A percentile compares a stretch with the other conserved stretches of the same genome.
Conservation (phyloP, 2,888 invertebrate species). For the Zeuzera pyrina region DNA sequence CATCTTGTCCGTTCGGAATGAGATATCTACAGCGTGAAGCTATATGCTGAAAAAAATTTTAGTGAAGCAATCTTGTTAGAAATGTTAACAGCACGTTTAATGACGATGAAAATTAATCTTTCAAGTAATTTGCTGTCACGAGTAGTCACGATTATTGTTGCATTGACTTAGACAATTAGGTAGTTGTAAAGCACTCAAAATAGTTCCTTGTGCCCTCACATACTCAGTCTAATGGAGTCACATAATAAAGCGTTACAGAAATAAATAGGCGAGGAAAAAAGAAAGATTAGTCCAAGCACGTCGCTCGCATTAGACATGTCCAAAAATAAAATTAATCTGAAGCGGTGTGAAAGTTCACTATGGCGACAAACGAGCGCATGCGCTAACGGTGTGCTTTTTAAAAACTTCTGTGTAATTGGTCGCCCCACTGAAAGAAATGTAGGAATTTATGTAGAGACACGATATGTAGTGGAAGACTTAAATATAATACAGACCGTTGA, state of each 20-base stretch:
- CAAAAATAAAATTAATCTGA: slow-evolving; percentile 66
- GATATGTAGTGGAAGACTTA: too few relatives aligned
- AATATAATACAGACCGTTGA: too few relatives aligned
- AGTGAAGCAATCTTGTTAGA: too few relatives aligned
- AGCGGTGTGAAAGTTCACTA: slow-evolving; percentile 61
- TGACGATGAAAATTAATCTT: too few relatives aligned
- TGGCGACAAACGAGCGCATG: slow-evolving; percentile 45
- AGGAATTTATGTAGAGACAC: slow-evolving; percentile 22
- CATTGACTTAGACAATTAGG: not conserved
- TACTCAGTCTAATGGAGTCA: slow-evolving; percentile 49
- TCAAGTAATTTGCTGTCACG: too few relatives aligned
- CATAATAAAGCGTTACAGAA: slow-evolving; percentile 54
- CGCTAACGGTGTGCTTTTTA: slow-evolving; percentile 32
- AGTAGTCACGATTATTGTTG: slow-evolving; percentile 4
- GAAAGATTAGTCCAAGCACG: slow-evolving; percentile 46
- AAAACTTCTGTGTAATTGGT: slow-evolving; percentile 42
- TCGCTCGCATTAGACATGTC: slow-evolving; percentile 43
- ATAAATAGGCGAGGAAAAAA: slow-evolving; percentile 50
- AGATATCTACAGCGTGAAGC: too few relatives aligned
- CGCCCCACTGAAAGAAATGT: slow-evolving; percentile 34
- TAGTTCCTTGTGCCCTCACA: slow-evolving; percentile 42
- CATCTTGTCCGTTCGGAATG: too few relatives aligned
- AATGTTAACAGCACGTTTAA: too few relatives aligned
- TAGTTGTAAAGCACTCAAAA: slow-evolving; percentile 23
- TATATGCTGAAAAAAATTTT: too few relatives aligned